phyloP scores from a whole-genome alignment of 2,888 invertebrate species.

The Drosophila neutralis region DNA sequence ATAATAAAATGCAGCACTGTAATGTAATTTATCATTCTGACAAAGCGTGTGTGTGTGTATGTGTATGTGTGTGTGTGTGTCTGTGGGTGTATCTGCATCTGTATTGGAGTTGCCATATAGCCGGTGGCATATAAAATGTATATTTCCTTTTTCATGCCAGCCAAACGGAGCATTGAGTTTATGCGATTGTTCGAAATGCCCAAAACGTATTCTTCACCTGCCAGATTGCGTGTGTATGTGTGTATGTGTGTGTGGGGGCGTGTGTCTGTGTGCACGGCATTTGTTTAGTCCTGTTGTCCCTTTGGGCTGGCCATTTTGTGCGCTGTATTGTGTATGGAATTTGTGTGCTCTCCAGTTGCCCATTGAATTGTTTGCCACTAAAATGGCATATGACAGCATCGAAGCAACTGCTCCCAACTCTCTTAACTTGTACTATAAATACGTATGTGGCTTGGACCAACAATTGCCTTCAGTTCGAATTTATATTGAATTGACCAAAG shows the following conservation, averaged over 20 bases:
- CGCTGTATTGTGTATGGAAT: constrained; percentile 32
- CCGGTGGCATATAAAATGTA: constrained; percentile 43
- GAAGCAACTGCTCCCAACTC: constrained; percentile 25
- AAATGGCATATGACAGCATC: constrained; percentile 39
- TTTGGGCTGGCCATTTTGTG: constrained; percentile 33
- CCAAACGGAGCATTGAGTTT: constrained; percentile 24
- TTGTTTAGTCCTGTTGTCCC: constrained; percentile 36
- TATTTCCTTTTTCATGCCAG: constrained; percentile 45
- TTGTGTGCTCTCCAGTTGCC: constrained; percentile 43
- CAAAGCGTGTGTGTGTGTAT: neutral
- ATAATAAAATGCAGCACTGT: constrained; percentile 69
- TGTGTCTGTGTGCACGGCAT: constrained; percentile 6
- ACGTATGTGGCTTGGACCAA: constrained; percentile 4
- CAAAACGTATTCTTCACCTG: constrained; percentile 47
- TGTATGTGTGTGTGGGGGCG: constrained; percentile 2
- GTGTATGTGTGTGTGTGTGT: neutral
- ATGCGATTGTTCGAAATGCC: constrained; percentile 30
- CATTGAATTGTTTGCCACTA: constrained; percentile 44
- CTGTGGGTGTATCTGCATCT: neutral
- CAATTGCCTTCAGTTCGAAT: constrained; percentile 10
- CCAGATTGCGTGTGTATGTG: constrained; percentile 8
- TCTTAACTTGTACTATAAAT: constrained; percentile 17
- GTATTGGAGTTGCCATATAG: constrained; percentile 10
- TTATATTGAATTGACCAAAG: neutral
- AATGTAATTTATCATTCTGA: constrained; percentile 65